Base-by-base conservation (phyloP, 2,113 vertebrate species). In the Hypocryptadius cinnamomeus region DNA sequence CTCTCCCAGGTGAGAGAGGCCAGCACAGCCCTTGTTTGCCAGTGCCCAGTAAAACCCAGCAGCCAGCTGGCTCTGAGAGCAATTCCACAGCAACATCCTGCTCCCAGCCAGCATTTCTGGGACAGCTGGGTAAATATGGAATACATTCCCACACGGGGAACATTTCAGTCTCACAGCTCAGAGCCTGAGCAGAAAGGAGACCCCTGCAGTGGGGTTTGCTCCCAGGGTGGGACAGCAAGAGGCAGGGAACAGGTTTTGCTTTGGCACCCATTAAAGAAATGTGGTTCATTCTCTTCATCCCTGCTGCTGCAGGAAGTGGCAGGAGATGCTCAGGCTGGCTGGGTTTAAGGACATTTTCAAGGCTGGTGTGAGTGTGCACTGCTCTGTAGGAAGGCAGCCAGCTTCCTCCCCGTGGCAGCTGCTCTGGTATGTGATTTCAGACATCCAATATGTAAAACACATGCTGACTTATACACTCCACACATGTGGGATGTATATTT, bases 361-460 rank as follows among this genome's bases (percentile, higher is more conserved):
- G 89, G 73, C 17, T 63, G 73, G n/a, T 72, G 45, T 68, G 88
- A 12, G 16, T 48, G 63, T 50, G 59, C 87, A 82, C 10, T 15
- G 91, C 74, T 85, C 21, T 61, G 65, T 0, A 44, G 93, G 89
- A 73, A 63, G 83, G 87, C 20, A 5, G 89, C 93, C 91, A 91
- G 85, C 68, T 90, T 85, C 74, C 85, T 89, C 10, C 54, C 79
- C 85, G 35, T 71, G 87, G 91, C 30, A 77, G 92, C 66, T 82
- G 79, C 90, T 87, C 68, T 87, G 91, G 71, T 64, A 89, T 94
- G 96, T 23, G 61, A 51, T n/a, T 85, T 59, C 85, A 91, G 90
- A 48, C 93, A 80, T 45, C 40, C 91, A 88, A 90, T 78, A 91
- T 80, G 89, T 94, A 78, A 94, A 95, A 92, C 96, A 96, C 69